Evolutionary conservation across 2,888 invertebrate species (phyloP), one percentile per base, ranked within the genome.

Genomic region (Ommatoiulus sabulosus): DNA sequence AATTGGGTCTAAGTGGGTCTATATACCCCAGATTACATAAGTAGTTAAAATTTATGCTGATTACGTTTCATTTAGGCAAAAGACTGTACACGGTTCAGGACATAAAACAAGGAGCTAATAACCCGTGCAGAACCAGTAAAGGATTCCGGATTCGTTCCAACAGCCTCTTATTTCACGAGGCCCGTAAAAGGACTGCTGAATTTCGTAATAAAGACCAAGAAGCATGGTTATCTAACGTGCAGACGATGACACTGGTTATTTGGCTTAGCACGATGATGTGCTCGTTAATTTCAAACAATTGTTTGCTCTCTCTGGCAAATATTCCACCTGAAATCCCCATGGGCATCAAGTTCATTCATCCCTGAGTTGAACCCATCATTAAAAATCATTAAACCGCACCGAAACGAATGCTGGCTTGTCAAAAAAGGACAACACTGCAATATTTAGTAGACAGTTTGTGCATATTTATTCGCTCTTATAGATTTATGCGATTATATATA

Each of bases 21-120:
- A 72, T 20, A 72, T 3, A 72, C 72, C 24, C 52, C 72, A 24
- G 72, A 72, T 72, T 72, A 72, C 72, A 72, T 72, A 72, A 72
- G 72, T 72, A 72, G 72, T 72, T 72, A 72, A 72, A 72, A 72
- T 72, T 72, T 72, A 72, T 72, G 72, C 72, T 72, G 72, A 72
- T 72, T 72, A 72, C 72, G 24, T 72, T 72, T 20, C 72, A 72
- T 72, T 72, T 72, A 72, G 72, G 72, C 72, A 72, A 72, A 72
- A 72, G 72, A 24, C 72, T 72, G 72, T n/a, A 72, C 72, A 24
- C 20, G 20, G 72, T 10, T 72, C 20, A 72, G 24, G 72, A 24
- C 72, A 72, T 72, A 72, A 72, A 72, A 72, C 72, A 72, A 72
- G 72, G 72, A 72, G 72, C 72, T 72, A 72, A 72, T 72, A 72